Evolutionary conservation across 23 tunicate species (phyloP).

Genomic region (Diplosoma virens): DNA sequence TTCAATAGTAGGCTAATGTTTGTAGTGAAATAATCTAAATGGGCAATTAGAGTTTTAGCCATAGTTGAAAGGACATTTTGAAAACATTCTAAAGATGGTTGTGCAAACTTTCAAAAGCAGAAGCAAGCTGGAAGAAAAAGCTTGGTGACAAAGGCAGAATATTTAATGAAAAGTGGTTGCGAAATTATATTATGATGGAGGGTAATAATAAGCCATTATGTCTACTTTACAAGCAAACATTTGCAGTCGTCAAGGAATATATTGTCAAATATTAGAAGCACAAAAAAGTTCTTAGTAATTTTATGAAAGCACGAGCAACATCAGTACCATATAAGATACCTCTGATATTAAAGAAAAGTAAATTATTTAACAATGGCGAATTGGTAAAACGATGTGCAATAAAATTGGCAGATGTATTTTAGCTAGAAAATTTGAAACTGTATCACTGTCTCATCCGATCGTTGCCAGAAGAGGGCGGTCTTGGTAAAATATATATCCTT

Average conservation of each 20-base stretch:
- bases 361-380: constrained; percentile 45
- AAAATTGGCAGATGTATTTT: constrained; percentile 45
- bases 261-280: constrained; percentile 48
- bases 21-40: background rate
- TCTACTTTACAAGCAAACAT: constrained; percentile 46
- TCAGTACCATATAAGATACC: constrained; percentile 36
- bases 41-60: background rate
- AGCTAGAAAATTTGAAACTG: constrained; percentile 50
- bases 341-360: constrained; percentile 31
- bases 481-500: constrained; percentile 30
- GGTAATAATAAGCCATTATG: constrained; percentile 35
- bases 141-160: constrained; percentile 28
- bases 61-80: background rate
- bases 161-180: constrained; percentile 25
- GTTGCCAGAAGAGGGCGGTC: constrained; percentile 34
- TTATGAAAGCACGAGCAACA: constrained; percentile 31
- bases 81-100: background rate
- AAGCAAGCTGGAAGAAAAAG: constrained; percentile 21
- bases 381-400: constrained; percentile 47
- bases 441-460: constrained; percentile 49
- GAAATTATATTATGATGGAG: constrained; percentile 38
- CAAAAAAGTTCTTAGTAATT: constrained; percentile 25
- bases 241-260: constrained; percentile 61
- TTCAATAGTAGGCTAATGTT: background rate
- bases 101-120: background rate